These are phyloP conservation scores for Hypercompe scribonia DNA, from an alignment of 2,888 invertebrate species.

Conservation along the genomic window DNA sequence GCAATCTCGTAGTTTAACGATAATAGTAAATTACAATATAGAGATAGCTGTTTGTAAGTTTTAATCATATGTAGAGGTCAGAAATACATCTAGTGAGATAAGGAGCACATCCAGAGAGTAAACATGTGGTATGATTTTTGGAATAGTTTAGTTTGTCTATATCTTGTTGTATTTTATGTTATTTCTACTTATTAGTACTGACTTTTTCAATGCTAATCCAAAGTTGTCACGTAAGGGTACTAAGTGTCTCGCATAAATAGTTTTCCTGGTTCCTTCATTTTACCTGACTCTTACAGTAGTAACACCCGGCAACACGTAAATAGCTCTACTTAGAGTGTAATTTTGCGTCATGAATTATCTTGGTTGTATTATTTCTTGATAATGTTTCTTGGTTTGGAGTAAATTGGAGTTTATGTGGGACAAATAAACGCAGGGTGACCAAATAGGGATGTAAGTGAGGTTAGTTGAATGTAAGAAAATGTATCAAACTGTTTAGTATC, in stretches of 20 bases:
- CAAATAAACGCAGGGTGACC: conserved; percentile 24
- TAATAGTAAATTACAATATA: too few relatives aligned
- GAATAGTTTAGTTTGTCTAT: too few relatives aligned
- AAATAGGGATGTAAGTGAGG: conserved; percentile 15
- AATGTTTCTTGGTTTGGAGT: conserved; percentile 21
- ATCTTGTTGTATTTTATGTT: too few relatives aligned
- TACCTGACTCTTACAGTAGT: background rate
- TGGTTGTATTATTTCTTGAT: conserved; percentile 28
- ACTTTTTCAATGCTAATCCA: too few relatives aligned
- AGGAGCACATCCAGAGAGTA: too few relatives aligned
- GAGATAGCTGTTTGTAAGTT: too few relatives aligned
- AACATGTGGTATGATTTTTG: too few relatives aligned
- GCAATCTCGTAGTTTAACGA: too few relatives aligned
- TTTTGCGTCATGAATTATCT: conserved; percentile 33
- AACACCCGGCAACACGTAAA: background rate
- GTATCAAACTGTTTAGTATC: background rate
- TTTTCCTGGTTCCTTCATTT: background rate
- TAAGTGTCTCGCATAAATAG: background rate
- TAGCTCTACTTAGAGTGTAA: background rate
- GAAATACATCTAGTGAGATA: too few relatives aligned
- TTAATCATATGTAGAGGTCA: too few relatives aligned
- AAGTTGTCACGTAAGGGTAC: too few relatives aligned
- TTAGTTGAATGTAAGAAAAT: background rate
- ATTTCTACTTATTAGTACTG: too few relatives aligned
- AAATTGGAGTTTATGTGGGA: conserved; percentile 28